Percentiles rank a stretch among this genome's conserved stretches.
Conservation (phyloP, 1,140 invertebrate species). For the Oedothorax gibbosus region DNA sequence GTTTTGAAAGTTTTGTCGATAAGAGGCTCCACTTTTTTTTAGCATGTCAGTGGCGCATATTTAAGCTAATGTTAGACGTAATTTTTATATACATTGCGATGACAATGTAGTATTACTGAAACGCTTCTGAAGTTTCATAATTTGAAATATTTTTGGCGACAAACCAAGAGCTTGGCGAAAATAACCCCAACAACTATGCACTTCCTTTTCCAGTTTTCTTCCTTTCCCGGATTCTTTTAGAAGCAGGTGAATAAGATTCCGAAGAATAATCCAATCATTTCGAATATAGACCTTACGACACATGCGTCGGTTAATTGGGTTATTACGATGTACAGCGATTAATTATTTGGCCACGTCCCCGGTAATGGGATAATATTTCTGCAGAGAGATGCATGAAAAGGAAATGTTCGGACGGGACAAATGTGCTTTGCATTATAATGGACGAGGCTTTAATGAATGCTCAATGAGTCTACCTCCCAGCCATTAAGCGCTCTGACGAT, state of each 20-base stretch:
- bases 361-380: constrained; percentile 39
- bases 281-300: constrained; percentile 1
- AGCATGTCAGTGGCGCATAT: too few relatives aligned
- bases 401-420: neutral
- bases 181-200: too few relatives aligned
- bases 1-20: too few relatives aligned
- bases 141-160: too few relatives aligned
- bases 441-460: neutral
- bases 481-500: neutral
- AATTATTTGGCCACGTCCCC: constrained; percentile 18
- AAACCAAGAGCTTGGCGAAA: too few relatives aligned
- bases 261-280: constrained; percentile 23
- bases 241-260: neutral
- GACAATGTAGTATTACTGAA: too few relatives aligned
- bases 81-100: too few relatives aligned
- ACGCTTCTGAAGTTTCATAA: too few relatives aligned
- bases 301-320: constrained; percentile 15
- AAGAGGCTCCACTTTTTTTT: too few relatives aligned
- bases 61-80: too few relatives aligned
- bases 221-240: neutral
- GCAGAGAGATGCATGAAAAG: neutral
- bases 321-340: constrained; percentile 19
- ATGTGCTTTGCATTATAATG: neutral
- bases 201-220: too few relatives aligned
- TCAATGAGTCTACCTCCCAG: neutral